Conservation (phyloP, 2,113 vertebrate species). For the Cyanocitta stelleri region DNA sequence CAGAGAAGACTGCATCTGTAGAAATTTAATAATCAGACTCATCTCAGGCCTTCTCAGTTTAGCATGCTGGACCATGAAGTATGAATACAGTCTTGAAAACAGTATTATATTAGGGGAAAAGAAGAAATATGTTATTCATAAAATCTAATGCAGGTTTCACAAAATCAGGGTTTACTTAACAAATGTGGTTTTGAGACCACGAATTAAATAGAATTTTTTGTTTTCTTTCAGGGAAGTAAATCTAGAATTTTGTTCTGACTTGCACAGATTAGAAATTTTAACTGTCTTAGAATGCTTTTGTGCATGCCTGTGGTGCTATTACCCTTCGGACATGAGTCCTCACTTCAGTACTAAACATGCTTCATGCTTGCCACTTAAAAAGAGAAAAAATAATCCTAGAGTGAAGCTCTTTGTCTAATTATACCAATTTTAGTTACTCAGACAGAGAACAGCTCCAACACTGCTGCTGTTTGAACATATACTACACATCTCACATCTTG, state of each 20-base stretch:
- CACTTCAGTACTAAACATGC: background rate
- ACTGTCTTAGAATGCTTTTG: background rate
- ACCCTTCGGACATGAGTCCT: background rate
- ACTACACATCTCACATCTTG: background rate
- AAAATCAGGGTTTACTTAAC: background rate
- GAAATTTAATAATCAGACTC: background rate
- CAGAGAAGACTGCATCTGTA: background rate
- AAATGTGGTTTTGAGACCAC: background rate
- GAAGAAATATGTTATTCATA: background rate
- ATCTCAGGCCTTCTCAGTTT: background rate
- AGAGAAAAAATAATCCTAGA: background rate
- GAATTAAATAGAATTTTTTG: background rate
- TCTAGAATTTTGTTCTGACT: background rate
- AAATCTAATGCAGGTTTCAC: background rate
- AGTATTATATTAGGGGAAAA: background rate
- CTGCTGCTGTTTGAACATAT: background rate
- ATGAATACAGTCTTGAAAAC: background rate
- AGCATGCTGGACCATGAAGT: background rate
- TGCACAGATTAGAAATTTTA: background rate
- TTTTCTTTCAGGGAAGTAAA: background rate
- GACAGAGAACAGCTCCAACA: background rate
- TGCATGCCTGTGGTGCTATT: background rate
- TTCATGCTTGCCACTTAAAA: background rate
- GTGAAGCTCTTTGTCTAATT: background rate
- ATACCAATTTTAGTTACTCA: background rate